Conservation (phyloP, 2,888 invertebrate genomes). For the Hypomecis atomaria region DNA sequence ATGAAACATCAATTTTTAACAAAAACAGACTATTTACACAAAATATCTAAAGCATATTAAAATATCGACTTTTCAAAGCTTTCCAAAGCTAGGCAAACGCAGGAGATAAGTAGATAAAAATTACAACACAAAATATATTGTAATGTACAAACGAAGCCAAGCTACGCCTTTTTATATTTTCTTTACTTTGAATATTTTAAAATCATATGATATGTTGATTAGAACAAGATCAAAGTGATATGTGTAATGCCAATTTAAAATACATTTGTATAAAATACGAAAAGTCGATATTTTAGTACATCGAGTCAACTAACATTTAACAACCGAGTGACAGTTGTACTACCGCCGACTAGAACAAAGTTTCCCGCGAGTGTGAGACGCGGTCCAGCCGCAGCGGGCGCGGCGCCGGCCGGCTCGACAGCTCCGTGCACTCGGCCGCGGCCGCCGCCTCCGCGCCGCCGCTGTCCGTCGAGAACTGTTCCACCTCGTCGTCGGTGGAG, state of each 20-base stretch:
- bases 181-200: conserved; percentile 44
- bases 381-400: conserved; percentile 69
- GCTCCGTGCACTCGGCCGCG: conserved; percentile 71
- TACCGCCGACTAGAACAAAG: conserved; percentile 87
- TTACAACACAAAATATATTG: not conserved
- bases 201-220: conserved; percentile 73
- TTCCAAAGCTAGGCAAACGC: conserved; percentile 12
- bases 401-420: conserved; percentile 69
- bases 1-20: conserved; percentile 78
- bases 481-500: conserved; percentile 94
- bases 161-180: not conserved
- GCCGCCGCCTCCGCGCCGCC: conserved; percentile 83
- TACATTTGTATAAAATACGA: conserved; percentile 39
- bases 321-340: conserved; percentile 52
- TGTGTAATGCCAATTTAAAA: conserved; percentile 59
- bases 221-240: conserved; percentile 61
- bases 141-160: conserved; percentile 14
- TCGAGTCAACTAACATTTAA: conserved; percentile 65
- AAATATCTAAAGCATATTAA: conserved; percentile 63
- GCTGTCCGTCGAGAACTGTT: conserved; percentile 93
- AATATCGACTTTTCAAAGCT: conserved; percentile 67
- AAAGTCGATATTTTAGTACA: conserved; percentile 74
- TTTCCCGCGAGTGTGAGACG: conserved; percentile 90
- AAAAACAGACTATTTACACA: conserved; percentile 78
- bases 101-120: not conserved